phyloP scores from a whole-genome alignment of 2,888 invertebrate species.

The Trichacis sp. region DNA sequence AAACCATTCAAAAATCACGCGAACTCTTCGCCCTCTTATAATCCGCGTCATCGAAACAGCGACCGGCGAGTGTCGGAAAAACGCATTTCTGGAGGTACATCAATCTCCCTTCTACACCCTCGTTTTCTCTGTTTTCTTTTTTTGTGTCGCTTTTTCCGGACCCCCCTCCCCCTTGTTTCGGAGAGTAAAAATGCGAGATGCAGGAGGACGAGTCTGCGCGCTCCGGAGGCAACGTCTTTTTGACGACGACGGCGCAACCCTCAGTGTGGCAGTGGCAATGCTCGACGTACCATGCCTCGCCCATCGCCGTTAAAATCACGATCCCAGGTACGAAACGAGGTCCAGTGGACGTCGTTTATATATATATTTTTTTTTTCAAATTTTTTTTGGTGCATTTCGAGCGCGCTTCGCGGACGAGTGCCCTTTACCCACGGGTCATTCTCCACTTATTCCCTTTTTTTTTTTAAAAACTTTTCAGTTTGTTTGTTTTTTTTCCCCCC shows the following conservation, averaged over 20 bases:
- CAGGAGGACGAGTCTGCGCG: conserved; percentile 44
- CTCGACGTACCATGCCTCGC: conserved; percentile 67
- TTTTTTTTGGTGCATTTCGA: too few species aligned
- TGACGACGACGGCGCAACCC: conserved; percentile 66
- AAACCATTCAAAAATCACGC: too few species aligned
- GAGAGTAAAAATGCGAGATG: not conserved
- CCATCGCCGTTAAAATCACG: conserved; percentile 60
- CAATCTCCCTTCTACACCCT: conserved; percentile 25
- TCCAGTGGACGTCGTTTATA: conserved; percentile 1
- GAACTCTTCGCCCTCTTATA: too few species aligned
- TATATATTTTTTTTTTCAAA: not conserved
- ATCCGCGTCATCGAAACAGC: conserved; percentile 8
- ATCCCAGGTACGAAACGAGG: conserved; percentile 60
- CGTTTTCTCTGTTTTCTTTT: conserved; percentile 2
- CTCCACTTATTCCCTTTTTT: too few species aligned
- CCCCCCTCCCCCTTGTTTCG: not conserved
- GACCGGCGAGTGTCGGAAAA: conserved; percentile 12
- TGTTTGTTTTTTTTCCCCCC: not conserved
- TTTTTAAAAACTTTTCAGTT: too few species aligned
- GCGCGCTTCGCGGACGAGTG: not conserved
- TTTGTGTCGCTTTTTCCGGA: not conserved
- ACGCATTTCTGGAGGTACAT: conserved; percentile 17
- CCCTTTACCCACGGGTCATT: not conserved
- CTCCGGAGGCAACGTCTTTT: conserved; percentile 53
- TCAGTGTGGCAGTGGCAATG: conserved; percentile 64